phyloP scores from a whole-genome alignment of 1,140 invertebrate genomes.

The Scylla paramamosain region DNA sequence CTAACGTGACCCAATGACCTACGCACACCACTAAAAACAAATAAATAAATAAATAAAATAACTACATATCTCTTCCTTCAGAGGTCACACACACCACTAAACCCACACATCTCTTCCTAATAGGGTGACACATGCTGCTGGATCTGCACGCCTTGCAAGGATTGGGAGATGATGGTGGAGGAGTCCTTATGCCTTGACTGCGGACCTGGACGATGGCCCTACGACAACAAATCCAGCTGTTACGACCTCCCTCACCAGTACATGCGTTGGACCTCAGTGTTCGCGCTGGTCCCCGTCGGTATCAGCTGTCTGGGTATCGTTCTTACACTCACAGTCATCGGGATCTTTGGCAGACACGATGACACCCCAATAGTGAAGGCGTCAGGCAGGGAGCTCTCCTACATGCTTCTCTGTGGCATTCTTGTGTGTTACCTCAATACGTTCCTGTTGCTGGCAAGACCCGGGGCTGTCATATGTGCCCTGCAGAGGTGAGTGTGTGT shows the following conservation, averaged over 20 bases:
- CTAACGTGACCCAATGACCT: no score
- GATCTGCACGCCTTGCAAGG: constrained; percentile 83
- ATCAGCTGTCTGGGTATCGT: constrained; percentile 83
- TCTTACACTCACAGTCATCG: constrained; percentile 81
- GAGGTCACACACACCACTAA: no score
- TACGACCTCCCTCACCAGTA: constrained; percentile 81
- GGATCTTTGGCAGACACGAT: constrained; percentile 80
- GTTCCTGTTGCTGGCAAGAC: constrained; percentile 82
- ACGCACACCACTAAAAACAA: no score
- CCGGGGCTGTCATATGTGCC: constrained; percentile 82
- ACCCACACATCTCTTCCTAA: background rate
- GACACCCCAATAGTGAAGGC: constrained; percentile 82
- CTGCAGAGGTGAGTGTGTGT: constrained; percentile 80
- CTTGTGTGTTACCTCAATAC: constrained; percentile 82
- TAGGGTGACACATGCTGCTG: constrained; percentile 82
- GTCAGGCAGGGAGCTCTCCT: constrained; percentile 83
- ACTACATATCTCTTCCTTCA: no score
- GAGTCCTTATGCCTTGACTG: constrained; percentile 84
- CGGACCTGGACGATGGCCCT: constrained; percentile 81
- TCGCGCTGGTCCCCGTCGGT: constrained; percentile 83
- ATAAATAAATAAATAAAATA: no score
- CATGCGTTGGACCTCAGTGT: constrained; percentile 83
- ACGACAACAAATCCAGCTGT: constrained; percentile 80
- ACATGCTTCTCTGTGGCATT: constrained; percentile 82
- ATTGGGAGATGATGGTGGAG: constrained; percentile 83